Evolutionary conservation across 2,888 invertebrate species (phyloP).

Genomic region (Micoletzkya japonica): DNA sequence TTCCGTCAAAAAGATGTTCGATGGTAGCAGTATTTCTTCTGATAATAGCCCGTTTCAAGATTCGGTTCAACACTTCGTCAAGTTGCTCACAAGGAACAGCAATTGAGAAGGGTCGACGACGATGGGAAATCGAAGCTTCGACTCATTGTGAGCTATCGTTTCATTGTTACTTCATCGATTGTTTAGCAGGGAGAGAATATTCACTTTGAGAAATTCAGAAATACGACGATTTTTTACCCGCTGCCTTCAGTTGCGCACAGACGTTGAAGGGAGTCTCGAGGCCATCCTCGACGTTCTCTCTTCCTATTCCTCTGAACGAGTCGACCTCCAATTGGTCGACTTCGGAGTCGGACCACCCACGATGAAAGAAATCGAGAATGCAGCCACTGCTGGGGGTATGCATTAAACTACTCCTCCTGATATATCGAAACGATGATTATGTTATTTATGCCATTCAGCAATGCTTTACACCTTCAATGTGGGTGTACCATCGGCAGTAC

Average conservation of each 20-base stretch:
- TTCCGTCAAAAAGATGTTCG: background rate
- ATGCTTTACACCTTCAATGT: constrained; percentile 88
- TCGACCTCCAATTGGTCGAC: constrained; percentile 82
- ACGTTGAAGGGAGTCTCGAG: constrained; percentile 94
- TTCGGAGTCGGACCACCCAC: constrained; percentile 86
- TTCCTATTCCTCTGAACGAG: constrained; percentile 74
- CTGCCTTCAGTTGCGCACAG: constrained; percentile 70
- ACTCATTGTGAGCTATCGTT: constrained; percentile 39
- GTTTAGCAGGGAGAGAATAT: background rate
- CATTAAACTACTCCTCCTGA: background rate
- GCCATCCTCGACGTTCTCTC: constrained; percentile 88
- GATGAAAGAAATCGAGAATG: constrained; percentile 81
- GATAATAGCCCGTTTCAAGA: constrained; percentile 30
- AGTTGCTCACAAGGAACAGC: constrained; percentile 45
- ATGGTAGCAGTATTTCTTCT: too few relatives aligned
- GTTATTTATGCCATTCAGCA: constrained; percentile 67
- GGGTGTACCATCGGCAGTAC: constrained; percentile 62
- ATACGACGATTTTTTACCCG: background rate
- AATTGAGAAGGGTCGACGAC: constrained; percentile 42
- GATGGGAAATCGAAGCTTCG: constrained; percentile 40
- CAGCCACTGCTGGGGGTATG: constrained; percentile 64
- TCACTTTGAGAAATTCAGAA: background rate
- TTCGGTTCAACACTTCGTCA: constrained; percentile 44
- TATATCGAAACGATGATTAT: background rate
- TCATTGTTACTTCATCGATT: background rate